Percentiles rank a stretch among this genome's conserved stretches.
Evolutionary conservation across 2,113 vertebrate genomes (phyloP).

Genomic region (Clarias batrachus): DNA sequence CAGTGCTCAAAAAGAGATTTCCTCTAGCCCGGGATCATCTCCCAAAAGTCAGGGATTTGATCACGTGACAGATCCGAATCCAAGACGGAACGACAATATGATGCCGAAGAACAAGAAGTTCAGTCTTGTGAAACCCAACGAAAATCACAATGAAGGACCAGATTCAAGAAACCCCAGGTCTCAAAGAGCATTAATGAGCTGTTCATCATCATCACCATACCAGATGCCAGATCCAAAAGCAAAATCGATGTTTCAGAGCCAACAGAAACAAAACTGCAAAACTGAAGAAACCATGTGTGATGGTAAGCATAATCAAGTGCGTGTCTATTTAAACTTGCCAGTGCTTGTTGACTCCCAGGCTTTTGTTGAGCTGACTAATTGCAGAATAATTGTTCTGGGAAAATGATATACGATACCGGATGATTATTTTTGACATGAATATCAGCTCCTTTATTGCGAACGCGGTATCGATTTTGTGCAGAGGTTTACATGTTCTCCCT

Average conservation of each 20-base stretch:
- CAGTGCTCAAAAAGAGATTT: conserved; percentile 1
- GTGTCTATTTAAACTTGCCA: not conserved
- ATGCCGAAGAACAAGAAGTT: not conserved
- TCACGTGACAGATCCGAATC: not conserved
- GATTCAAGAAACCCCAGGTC: not conserved
- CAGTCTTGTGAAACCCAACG: not conserved
- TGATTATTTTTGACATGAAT: not conserved
- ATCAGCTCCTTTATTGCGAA: not conserved
- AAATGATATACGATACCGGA: not conserved
- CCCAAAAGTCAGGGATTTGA: not conserved
- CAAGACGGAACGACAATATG: conserved; percentile 11
- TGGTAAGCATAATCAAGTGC: not conserved
- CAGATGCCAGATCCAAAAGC: not conserved
- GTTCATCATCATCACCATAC: not conserved
- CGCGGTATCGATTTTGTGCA: not conserved
- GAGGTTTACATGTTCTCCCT: not conserved
- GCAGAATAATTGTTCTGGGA: not conserved
- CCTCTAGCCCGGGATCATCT: no score
- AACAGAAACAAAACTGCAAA: not conserved
- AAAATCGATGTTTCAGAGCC: conserved; percentile 22
- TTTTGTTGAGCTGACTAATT: not conserved
- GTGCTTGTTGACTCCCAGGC: not conserved
- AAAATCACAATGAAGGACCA: conserved; percentile 14
- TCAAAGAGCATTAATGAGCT: conserved; percentile 25
- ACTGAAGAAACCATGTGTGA: not conserved